Conservation (phyloP, 2,888 invertebrate genomes). For the Leptopterna dolabrata region DNA sequence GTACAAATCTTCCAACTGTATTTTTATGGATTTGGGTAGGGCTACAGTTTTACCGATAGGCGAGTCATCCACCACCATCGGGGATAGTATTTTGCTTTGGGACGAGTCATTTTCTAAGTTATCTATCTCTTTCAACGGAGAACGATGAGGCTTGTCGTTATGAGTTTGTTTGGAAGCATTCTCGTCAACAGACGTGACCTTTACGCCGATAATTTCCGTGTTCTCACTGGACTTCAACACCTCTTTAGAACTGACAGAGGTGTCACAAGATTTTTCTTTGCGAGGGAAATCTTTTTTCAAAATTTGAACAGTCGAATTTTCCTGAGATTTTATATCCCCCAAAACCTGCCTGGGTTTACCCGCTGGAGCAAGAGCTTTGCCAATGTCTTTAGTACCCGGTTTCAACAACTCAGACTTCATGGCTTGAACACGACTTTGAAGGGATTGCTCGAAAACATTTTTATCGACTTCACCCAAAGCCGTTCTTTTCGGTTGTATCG, state of each 20-base stretch:
- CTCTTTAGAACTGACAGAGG: background rate
- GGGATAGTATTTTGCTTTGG: conserved; percentile 64
- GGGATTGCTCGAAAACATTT: background rate
- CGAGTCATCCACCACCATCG: conserved; percentile 75
- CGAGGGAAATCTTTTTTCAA: background rate
- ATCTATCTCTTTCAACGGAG: background rate
- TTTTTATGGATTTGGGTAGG: conserved; percentile 21
- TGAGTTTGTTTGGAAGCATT: background rate
- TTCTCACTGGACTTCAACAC: background rate
- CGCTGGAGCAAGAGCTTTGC: background rate
- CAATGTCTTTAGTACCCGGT: background rate
- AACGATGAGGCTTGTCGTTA: background rate
- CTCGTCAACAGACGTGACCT: background rate
- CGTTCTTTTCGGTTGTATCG: conserved; percentile 15
- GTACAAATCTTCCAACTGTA: conserved; percentile 58
- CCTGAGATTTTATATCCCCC: background rate
- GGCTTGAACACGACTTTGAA: background rate
- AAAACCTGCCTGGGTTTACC: background rate
- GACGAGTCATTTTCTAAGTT: background rate
- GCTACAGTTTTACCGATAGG: conserved; percentile 15
- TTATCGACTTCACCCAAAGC: conserved; percentile 20
- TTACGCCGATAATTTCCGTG: background rate
- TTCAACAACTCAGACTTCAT: background rate
- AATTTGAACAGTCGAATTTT: background rate
- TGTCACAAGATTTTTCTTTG: background rate